Evolutionary conservation across 2,888 invertebrate genomes (phyloP), one percentile per base, ranked within the genome.

Genomic region (Calephelis perditalis): DNA sequence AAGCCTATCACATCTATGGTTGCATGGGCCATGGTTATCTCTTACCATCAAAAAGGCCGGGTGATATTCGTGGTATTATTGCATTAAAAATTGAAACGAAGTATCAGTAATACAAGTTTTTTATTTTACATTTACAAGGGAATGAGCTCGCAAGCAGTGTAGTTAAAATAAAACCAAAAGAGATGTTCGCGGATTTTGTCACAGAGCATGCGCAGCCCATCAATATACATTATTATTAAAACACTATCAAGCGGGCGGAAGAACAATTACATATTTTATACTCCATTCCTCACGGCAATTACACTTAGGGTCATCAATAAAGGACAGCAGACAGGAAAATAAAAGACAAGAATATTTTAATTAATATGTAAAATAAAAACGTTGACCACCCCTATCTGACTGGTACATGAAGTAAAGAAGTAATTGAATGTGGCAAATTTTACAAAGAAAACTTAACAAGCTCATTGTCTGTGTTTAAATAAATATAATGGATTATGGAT

Each of bases 331-430:
- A 49, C 49, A 49, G 49, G 49, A 49, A 49, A 49, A 26, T 49
- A 49, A 49, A 49, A 49, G 49, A 10, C 15, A 56, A 40, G 56
- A 40, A 40, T 54, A 44, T 55, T 59, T 59, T 55, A 59, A 55
- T 59, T 45, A 59, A 55, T 55, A 55, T 54, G 54, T 55, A 59
- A 59, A 59, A 59, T 43, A 43, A 49, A 35, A 35, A 49, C 49
- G 49, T 49, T 49, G 49, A 49, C 49, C 49, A 26, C 49, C 49
- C 49, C 49, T 49, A 26, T 49, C 49, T 26, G 49, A 49, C 9
- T 49, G 26, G 8, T 49, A 9, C 10, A 26, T 9, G 9, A 26
- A 49, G 49, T 26, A 15, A 49, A 49, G 49, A 49, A 49, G 0
- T 15, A 49, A 26, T 8, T 7, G 9, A 49, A 49, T 7, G 49